Percentiles rank a stretch among this genome's conserved stretches.
These are phyloP conservation scores for Hypotaenidia philippensis DNA, from an alignment of 2,797 vertebrate species.

Conservation along the genomic window DNA sequence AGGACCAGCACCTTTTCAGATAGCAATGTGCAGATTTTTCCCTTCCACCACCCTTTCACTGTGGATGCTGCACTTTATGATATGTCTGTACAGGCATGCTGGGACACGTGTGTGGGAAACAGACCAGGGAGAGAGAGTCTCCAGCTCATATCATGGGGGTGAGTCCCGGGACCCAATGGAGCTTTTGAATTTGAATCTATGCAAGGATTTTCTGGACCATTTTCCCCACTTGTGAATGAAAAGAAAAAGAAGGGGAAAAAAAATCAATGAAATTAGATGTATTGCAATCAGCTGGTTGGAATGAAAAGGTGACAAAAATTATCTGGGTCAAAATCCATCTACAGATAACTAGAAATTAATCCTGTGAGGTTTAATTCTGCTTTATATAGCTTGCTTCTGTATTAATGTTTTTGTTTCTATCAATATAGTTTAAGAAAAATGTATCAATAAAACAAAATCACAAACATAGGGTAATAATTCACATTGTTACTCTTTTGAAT, in stretches of 20 bases:
- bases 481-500: background rate
- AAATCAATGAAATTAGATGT: background rate
- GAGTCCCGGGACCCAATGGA: background rate
- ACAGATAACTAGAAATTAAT: background rate
- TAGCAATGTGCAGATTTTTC: background rate
- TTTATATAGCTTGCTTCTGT: background rate
- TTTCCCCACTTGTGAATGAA: conserved; percentile 51
- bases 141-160: conserved; percentile 18
- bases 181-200: conserved; percentile 17
- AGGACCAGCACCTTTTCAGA: conserved; percentile 19
- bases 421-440: background rate
- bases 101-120: conserved; percentile 21
- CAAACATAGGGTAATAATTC: background rate
- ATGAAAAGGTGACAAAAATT: no score
- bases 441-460: background rate
- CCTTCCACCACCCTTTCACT: background rate
- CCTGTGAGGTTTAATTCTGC: background rate
- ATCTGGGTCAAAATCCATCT: background rate
- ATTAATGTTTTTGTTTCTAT: background rate
- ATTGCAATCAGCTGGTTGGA: background rate
- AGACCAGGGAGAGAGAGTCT: conserved; percentile 60
- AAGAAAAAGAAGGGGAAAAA: background rate
- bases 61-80: background rate
- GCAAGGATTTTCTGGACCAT: conserved; percentile 47
- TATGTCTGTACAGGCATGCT: background rate